phyloP scores from a whole-genome alignment of 2,113 vertebrate species.

The Phodopus roborovskii region DNA sequence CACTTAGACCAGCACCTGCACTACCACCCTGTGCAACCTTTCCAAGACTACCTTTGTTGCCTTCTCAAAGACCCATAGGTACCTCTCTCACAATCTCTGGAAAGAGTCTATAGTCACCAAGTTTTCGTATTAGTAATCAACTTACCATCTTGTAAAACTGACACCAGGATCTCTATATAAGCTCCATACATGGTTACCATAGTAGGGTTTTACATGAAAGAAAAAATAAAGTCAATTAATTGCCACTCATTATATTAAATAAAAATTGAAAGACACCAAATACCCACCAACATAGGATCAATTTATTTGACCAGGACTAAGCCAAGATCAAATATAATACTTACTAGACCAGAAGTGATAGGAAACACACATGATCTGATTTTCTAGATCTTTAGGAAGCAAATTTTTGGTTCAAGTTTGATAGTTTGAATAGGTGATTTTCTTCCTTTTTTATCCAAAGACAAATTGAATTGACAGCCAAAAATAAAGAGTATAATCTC shows the following conservation, averaged over 20 bases:
- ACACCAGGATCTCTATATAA: not conserved
- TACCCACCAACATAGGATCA: not conserved
- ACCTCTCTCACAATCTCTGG: not conserved
- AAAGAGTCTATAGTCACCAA: not conserved
- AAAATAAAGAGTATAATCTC: not conserved
- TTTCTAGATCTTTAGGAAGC: not conserved
- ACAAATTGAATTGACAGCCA: slow-evolving; percentile 32
- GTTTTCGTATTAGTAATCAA: not conserved
- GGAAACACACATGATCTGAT: not conserved
- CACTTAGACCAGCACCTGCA: not conserved
- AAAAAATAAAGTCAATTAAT: not conserved
- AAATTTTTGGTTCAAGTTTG: slow-evolving; percentile 14
- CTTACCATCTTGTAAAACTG: not conserved
- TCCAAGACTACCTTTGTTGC: not conserved
- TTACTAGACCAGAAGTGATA: not conserved
- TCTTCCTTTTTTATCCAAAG: not conserved
- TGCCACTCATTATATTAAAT: not conserved
- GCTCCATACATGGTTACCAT: not conserved
- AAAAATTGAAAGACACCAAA: not conserved
- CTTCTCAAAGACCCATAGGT: not conserved
- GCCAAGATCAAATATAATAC: not conserved
- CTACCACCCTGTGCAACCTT: not conserved
- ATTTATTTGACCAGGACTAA: not conserved
- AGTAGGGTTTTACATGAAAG: not conserved
- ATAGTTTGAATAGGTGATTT: not conserved